A percentile compares a stretch with the other conserved stretches of the same genome.
phyloP scores from a whole-genome alignment of 2,888 invertebrate genomes.

The Oasisia sp. region DNA sequence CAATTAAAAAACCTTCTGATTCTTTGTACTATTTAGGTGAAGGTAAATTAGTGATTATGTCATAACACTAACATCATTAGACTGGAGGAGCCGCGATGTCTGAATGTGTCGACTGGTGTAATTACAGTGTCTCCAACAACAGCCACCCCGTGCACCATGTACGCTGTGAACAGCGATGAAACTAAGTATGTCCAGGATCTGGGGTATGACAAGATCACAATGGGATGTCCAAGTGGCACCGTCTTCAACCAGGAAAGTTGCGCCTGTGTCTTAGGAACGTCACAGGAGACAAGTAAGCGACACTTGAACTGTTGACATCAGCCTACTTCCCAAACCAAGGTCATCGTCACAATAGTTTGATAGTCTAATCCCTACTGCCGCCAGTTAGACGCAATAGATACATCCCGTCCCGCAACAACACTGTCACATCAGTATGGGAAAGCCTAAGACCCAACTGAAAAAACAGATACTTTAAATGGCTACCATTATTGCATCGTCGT shows the following conservation, averaged over 20 bases:
- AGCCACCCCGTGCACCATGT: not conserved
- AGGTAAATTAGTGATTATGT: no score
- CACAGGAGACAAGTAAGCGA: not conserved
- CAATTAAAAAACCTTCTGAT: no score
- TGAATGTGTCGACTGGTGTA: not conserved
- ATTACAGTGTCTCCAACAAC: not conserved
- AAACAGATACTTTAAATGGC: no score
- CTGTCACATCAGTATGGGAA: no score
- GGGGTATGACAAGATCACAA: not conserved
- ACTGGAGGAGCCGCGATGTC: not conserved
- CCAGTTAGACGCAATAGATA: no score
- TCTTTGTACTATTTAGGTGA: no score
- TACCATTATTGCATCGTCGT: no score
- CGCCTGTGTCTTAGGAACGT: constrained; percentile 5
- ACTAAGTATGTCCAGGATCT: not conserved
- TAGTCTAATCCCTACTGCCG: no score
- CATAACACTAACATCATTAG: not conserved
- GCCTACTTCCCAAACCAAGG: not conserved
- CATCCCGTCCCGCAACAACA: no score
- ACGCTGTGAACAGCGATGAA: constrained; percentile 2
- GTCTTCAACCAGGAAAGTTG: not conserved
- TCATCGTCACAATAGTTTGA: no score
- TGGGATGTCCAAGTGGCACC: not conserved
- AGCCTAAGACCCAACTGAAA: no score
- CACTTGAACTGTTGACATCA: not conserved